Conservation (phyloP, 2,797 vertebrate genomes). For the Amphiprion clarkii region DNA sequence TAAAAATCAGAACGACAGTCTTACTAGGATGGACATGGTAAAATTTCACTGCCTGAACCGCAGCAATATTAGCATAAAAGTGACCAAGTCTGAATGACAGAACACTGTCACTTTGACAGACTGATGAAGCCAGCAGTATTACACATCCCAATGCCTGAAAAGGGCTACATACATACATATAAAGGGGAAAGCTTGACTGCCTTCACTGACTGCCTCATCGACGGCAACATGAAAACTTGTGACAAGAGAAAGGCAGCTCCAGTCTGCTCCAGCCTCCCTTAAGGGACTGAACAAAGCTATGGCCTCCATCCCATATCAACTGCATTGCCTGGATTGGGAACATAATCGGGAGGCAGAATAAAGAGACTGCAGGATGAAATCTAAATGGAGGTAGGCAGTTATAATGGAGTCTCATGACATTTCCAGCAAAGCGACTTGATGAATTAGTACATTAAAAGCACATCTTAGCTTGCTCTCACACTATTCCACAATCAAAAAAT, state of each 20-base stretch:
- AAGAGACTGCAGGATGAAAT: constrained; percentile 33
- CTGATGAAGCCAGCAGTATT: too few relatives aligned
- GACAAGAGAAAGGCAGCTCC: constrained; percentile 40
- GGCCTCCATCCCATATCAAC: constrained; percentile 35
- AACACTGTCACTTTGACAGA: too few relatives aligned
- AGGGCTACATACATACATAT: background rate
- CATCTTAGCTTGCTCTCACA: constrained; percentile 30
- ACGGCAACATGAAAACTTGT: constrained; percentile 39
- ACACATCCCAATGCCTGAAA: too few relatives aligned
- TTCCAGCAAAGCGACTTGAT: constrained; percentile 39
- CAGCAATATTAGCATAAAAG: too few relatives aligned
- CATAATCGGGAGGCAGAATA: constrained; percentile 48
- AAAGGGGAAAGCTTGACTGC: constrained; percentile 21
- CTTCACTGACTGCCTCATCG: constrained; percentile 31
- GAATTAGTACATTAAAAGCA: constrained; percentile 46
- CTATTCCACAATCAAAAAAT: constrained; percentile 16
- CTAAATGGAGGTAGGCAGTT: constrained; percentile 26
- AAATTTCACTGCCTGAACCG: too few relatives aligned
- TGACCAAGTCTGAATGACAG: too few relatives aligned
- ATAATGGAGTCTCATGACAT: constrained; percentile 52
- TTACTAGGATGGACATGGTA: too few relatives aligned
- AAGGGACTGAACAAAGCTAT: constrained; percentile 52
- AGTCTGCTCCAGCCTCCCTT: constrained; percentile 35
- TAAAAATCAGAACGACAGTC: too few relatives aligned
- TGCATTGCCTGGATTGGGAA: constrained; percentile 42